phyloP scores from a whole-genome alignment of 2,113 vertebrate genomes.

The Chamaea fasciata region DNA sequence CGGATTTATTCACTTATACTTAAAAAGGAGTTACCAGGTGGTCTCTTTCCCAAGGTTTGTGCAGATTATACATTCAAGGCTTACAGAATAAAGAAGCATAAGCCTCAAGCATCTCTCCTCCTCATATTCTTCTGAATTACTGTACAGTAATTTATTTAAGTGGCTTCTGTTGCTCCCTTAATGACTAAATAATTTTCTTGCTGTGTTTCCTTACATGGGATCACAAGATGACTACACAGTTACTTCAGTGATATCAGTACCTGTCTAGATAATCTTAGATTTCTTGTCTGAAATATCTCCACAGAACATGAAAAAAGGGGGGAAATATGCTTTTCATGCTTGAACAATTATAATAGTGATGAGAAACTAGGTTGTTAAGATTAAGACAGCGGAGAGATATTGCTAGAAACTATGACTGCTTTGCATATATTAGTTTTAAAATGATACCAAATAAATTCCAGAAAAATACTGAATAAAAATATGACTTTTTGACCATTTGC shows the following conservation, averaged over 20 bases:
- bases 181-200: conserved; percentile 30
- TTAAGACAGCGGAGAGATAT: neutral
- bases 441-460: neutral
- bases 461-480: neutral
- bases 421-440: neutral
- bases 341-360: conserved; percentile 20
- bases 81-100: neutral
- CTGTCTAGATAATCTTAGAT: conserved; percentile 56
- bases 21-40: neutral
- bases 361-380: conserved; percentile 1
- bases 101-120: neutral
- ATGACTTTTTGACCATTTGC: neutral
- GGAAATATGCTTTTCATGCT: neutral
- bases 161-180: conserved; percentile 38
- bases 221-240: conserved; percentile 59
- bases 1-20: neutral
- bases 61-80: neutral
- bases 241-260: conserved; percentile 55
- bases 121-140: neutral
- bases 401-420: neutral
- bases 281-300: conserved; percentile 54
- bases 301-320: conserved; percentile 22
- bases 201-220: conserved; percentile 61
- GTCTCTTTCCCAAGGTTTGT: neutral
- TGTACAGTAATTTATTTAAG: neutral